Base-by-base conservation (phyloP, 2,888 invertebrate species). In the Drosophila mayaguana region DNA sequence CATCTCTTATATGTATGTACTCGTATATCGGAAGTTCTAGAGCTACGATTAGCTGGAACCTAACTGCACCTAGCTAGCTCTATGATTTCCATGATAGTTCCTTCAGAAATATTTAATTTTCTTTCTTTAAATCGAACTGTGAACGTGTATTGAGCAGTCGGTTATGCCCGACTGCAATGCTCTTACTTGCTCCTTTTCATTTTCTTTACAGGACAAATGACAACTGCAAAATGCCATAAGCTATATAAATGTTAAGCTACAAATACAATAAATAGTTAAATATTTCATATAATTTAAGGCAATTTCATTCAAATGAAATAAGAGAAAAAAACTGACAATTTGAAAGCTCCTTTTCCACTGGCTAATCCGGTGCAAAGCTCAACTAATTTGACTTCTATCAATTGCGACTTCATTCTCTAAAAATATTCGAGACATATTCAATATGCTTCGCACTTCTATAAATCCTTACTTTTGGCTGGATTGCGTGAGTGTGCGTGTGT, bases 251-350 rank as follows among this genome's bases (percentile, higher is more conserved):
- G 46, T 63, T 78, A 69, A 77, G 77, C 83, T 84, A 84, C 78
- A 74, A 81, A 81, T 83, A 87, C 69, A 84, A 78, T 78, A 75
- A 75, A 69, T 87, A 84, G 80, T 84, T 81, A 53, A 76, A 74
- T 76, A 68, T 53, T 60, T 75, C 70, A 84, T 57, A 77, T 83
- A 32, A 25, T 50, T 32, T 50, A 83, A 83, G 83, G 83, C 83
- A 83, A 83, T 86, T 72, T 83, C 71, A 83, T 83, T 80, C 50
- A 75, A 65, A 61, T 20, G 11, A 28, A 43, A n/a, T 7, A 48
- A 9, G 8, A 50, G 22, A 38, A 32, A 43, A 57, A 50, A 36
- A 63, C 50, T 16, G 6, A 45, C 46, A 78, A 70, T 70, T 67
- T 42, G 73, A 72, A 78, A 63, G 66, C 62, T 57, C 57, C 66